A percentile compares a stretch with the other conserved stretches of the same genome.
Conservation (phyloP, 1,140 invertebrate genomes). For the Drosophila orosa region DNA sequence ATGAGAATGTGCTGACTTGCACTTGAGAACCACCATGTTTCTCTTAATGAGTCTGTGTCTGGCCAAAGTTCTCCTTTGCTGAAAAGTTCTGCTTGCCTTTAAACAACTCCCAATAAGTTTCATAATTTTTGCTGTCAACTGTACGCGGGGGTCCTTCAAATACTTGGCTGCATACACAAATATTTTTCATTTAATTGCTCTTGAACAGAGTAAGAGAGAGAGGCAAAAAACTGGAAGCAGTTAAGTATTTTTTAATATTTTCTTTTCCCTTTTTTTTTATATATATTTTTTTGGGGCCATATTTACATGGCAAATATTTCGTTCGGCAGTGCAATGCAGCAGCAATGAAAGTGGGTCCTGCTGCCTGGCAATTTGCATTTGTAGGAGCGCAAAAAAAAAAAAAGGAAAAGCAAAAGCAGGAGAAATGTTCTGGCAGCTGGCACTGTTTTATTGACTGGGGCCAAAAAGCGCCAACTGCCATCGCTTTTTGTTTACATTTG, state of each 20-base stretch:
- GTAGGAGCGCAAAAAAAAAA: conserved; percentile 8
- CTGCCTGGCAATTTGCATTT: conserved; percentile 60
- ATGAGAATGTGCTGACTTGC: conserved; percentile 33
- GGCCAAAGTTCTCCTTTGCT: conserved; percentile 9
- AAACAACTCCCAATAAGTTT: conserved; percentile 41
- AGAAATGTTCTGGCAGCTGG: conserved; percentile 55
- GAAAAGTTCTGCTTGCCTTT: conserved; percentile 20
- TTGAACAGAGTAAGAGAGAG: conserved; percentile 34
- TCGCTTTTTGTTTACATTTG: conserved; percentile 69
- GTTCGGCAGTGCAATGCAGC: conserved; percentile 30
- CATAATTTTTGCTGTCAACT: conserved; percentile 28
- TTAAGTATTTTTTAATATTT: conserved; percentile 13
- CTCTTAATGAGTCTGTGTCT: conserved; percentile 41
- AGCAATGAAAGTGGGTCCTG: conserved; percentile 20
- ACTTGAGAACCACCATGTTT: conserved; percentile 34
- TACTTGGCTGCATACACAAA: conserved; percentile 67
- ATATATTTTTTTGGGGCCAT: conserved; percentile 31
- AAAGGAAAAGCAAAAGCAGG: background rate
- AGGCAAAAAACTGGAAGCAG: conserved; percentile 7
- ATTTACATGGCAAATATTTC: conserved; percentile 80
- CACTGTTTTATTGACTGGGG: conserved; percentile 73
- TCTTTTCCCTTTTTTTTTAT: conserved; percentile 2
- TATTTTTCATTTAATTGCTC: conserved; percentile 81
- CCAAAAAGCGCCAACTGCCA: conserved; percentile 39
- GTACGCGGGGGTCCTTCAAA: conserved; percentile 39